Base-by-base conservation (phyloP, 2,797 vertebrate genomes). In the Gallinago stenura region DNA sequence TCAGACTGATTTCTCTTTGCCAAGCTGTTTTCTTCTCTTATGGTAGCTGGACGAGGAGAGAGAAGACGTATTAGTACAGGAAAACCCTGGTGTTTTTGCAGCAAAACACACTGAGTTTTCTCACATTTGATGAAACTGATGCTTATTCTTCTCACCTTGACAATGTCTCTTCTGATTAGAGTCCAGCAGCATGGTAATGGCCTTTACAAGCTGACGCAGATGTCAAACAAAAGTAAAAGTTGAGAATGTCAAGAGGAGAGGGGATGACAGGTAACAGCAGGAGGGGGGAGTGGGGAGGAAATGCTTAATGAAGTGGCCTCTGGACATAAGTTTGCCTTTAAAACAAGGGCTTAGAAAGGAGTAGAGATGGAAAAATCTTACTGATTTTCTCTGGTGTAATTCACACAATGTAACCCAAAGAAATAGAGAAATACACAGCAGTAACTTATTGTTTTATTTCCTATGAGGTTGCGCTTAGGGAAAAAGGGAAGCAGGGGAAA, bases 211-310 rank as follows among this genome's bases (percentile, higher is more conserved):
- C 45, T 94, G 79, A 90, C 20, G 2, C 24, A 80, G 28, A 45
- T 89, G 83, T 83, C 76, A 82, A 90, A 94, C 39, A 87, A 77
- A 89, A 94, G 85, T 20, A 64, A 91, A 84, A 79, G 39, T 72
- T 82, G 77, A 88, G 81, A 96, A 88, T 86, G 60, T 89, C 76
- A 93, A 61, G 53, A 75, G 37, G 35, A 87, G 15, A 12, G 33
- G 43, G 6, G 20, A 80, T 66, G 66, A 71, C 35, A 83, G 26
- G 33, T 80, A 96, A 53, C 33, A 71, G 68, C 5, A 76, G 12
- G 20, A 72, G 19, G n/a, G 31, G 17, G 24, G 22, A 48, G 15
- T 30, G 9, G 24, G 6, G 2, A 0, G 3, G 26, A n/a, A 83
- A n/a, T 0, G 2, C 28, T 83, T 82, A 88, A 75, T 6, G 65